Percentiles rank a stretch among this genome's conserved stretches.
Evolutionary conservation across 1,140 invertebrate genomes (phyloP).

Genomic region (Polypedilum vanderplanki): DNA sequence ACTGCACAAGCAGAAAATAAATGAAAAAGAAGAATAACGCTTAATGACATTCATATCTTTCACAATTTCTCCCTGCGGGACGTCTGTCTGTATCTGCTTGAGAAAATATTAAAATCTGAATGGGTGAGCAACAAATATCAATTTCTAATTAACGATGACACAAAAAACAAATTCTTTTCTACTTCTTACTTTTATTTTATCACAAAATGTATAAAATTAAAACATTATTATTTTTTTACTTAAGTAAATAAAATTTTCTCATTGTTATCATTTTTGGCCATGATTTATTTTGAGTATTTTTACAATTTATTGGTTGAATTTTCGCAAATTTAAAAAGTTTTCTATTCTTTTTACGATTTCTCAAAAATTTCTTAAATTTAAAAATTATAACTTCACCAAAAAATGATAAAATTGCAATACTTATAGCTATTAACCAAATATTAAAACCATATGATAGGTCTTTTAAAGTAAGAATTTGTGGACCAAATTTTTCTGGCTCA

Average conservation of each 20-base stretch:
- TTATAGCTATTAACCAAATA: background rate
- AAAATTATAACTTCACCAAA: too few species aligned
- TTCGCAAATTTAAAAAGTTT: too few species aligned
- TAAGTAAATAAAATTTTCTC: too few species aligned
- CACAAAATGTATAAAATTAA: too few species aligned
- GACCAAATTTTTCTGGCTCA: background rate
- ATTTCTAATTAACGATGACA: slow-evolving; percentile 19
- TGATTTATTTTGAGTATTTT: too few species aligned
- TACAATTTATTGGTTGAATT: too few species aligned
- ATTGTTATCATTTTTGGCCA: too few species aligned
- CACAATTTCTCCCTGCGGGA: background rate
- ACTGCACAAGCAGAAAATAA: background rate
- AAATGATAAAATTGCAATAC: too few species aligned
- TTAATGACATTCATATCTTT: slow-evolving; percentile 14
- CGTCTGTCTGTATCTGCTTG: background rate
- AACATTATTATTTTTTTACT: too few species aligned
- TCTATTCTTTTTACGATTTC: too few species aligned
- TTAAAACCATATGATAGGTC: background rate
- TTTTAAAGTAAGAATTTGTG: background rate
- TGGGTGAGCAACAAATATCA: background rate
- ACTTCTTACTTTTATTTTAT: background rate
- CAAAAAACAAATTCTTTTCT: slow-evolving; percentile 20
- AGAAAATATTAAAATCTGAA: slow-evolving; percentile 7
- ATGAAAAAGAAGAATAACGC: too few species aligned
- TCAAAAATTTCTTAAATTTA: too few species aligned